Conservation (phyloP, 2,113 vertebrate species). For the Atrichornis clamosus region DNA sequence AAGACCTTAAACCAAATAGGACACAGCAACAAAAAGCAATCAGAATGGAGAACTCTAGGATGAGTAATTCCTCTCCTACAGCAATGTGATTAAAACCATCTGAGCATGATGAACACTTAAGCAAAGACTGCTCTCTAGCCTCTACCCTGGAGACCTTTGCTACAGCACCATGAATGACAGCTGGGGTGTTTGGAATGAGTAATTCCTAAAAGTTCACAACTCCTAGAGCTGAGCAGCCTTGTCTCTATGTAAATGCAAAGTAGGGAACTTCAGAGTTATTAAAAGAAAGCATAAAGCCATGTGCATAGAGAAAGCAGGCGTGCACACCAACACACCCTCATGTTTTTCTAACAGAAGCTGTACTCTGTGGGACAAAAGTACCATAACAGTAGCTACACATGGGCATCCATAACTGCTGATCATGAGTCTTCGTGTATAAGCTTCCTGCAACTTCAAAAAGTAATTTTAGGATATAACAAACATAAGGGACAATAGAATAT, state of each 20-base stretch:
- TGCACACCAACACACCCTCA: conserved; percentile 45
- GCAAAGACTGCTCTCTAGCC: not conserved
- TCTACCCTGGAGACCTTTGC: not conserved
- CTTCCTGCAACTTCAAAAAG: not conserved
- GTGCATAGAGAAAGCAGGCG: conserved; percentile 51
- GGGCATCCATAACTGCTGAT: not conserved
- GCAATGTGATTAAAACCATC: not conserved
- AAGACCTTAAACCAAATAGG: conserved; percentile 78
- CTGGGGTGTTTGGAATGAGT: not conserved
- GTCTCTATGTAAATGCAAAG: not conserved
- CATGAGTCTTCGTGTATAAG: not conserved
- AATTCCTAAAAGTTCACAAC: not conserved
- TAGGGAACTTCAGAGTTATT: conserved; percentile 1
- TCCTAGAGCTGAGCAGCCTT: not conserved
- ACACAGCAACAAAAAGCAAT: not conserved
- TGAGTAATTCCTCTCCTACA: not conserved
- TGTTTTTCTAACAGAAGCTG: conserved; percentile 26
- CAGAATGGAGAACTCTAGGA: not conserved
- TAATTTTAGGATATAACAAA: not conserved
- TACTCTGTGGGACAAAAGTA: conserved; percentile 43
- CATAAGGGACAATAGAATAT: not conserved
- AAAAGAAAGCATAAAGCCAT: conserved; percentile 54
- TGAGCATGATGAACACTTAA: not conserved
- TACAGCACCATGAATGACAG: not conserved
- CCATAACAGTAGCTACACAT: not conserved